Evolutionary conservation across 2,797 vertebrate genomes (phyloP).

Genomic region (Cephalopachus bancanus): DNA sequence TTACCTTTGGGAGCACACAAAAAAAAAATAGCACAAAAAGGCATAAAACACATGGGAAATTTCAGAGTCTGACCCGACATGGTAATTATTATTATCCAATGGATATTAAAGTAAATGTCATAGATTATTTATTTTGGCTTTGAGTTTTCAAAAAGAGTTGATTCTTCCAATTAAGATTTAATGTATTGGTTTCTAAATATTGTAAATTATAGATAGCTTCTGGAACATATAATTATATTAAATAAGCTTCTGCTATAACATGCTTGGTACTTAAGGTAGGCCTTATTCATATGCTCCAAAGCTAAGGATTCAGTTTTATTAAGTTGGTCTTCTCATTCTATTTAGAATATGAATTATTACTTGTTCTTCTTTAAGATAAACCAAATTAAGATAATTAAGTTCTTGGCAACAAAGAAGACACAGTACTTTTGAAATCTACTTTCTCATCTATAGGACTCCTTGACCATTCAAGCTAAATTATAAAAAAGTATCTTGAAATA

Average conservation of each 20-base stretch:
- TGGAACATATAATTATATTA: background rate
- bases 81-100: background rate
- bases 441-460: background rate
- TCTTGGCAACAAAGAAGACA: slow-evolving; percentile 11
- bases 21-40: slow-evolving; percentile 63
- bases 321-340: background rate
- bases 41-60: background rate
- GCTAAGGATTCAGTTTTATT: background rate
- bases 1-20: background rate
- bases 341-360: slow-evolving; percentile 34
- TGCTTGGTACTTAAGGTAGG: background rate
- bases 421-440: background rate
- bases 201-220: background rate
- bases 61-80: background rate
- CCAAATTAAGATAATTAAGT: slow-evolving; percentile 22
- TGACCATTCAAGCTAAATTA: background rate
- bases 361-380: slow-evolving; percentile 31
- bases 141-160: slow-evolving; percentile 18
- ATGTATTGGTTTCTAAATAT: background rate
- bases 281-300: slow-evolving; percentile 37
- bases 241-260: background rate
- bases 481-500: slow-evolving; percentile 13
- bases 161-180: background rate
- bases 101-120: slow-evolving; percentile 55
- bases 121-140: slow-evolving; percentile 32